These are phyloP conservation scores for Mylabris sibirica DNA, from an alignment of 2,888 invertebrate species.

Conservation along the genomic window DNA sequence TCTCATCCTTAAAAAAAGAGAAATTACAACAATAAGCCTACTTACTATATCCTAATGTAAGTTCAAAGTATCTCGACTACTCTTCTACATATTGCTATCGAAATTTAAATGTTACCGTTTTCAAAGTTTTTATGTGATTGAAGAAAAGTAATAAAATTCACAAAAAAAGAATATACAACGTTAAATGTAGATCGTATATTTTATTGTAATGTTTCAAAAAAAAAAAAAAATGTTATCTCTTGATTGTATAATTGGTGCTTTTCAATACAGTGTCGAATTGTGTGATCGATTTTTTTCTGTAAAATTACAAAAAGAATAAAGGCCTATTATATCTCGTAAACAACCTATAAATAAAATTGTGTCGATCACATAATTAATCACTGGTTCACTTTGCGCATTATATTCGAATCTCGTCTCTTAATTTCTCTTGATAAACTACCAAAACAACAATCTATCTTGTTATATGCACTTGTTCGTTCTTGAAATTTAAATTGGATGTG, in stretches of 20 bases:
- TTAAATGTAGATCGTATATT: conserved; percentile 57
- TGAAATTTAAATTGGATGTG: conserved; percentile 53
- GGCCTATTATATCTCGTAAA: neutral
- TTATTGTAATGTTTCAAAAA: conserved; percentile 51
- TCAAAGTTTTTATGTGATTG: conserved; percentile 61
- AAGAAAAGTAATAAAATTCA: conserved; percentile 35
- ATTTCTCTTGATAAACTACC: neutral
- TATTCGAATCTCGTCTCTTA: conserved; percentile 16
- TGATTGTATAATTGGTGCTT: conserved; percentile 56
- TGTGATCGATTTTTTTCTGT: neutral
- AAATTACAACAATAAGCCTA: conserved; percentile 19
- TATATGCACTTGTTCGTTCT: conserved; percentile 49
- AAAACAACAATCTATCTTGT: conserved; percentile 13
- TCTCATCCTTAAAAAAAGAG: neutral
- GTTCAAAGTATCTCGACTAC: conserved; percentile 39
- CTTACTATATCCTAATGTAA: conserved; percentile 27
- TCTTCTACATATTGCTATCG: conserved; percentile 37
- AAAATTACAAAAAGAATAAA: neutral
- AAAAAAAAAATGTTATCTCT: conserved; percentile 43
- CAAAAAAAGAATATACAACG: conserved; percentile 28
- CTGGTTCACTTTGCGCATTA: conserved; percentile 6
- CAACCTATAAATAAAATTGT: too few relatives aligned
- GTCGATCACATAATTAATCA: neutral
- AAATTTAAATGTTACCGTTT: conserved; percentile 61
- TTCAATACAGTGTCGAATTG: conserved; percentile 40